Evolutionary conservation across 2,113 vertebrate species (phyloP), one percentile per base, ranked within the genome.

Genomic region (Lepus timidus): DNA sequence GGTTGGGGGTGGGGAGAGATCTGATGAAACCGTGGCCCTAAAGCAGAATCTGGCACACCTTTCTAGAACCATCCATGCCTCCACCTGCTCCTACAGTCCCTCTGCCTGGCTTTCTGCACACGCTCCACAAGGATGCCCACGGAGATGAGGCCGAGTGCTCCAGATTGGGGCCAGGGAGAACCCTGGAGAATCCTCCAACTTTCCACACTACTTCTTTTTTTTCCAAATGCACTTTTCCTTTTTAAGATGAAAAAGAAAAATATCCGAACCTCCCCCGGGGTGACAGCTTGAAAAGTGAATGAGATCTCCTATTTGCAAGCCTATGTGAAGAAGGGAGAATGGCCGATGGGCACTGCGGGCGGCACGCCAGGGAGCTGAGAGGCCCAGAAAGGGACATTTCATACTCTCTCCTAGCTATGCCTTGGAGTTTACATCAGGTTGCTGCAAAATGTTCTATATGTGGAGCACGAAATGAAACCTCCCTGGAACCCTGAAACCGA

Each of bases 401-500:
- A 44, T 44, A 44, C 44, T 4, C 36, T 76, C 81, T 85, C 31
- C n/a, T 76, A 44, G 44, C 29, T 64, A 1, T 52, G 13, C 61
- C 29, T 93, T 82, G 75, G 1, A 62, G 0, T 70, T n/a, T 58
- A n/a, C 2, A 68, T 49, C 23, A 85, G 49, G 6, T 76, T 39
- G 44, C 36, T 92, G 39, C 33, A 89, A 71, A 55, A 27, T 33
- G 29, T 89, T 89, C 83, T 62, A 25, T 74, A 71, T 75, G 29
- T 58, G 23, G 39, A 88, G 6, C 94, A 65, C 14, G 73, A 76
- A 74, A 20, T 61, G 19, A 81, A 84, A 85, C 75, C 39, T 94
- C 49, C 78, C 44, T 93, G 67, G 82, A 93, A 78, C 33, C 39
- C 44, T 93, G 67, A 85, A 93, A 78, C 33, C 39, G 76, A 75